A percentile compares a stretch with the other conserved stretches of the same genome.
Conservation (phyloP, 1,140 invertebrate genomes). For the Hydropsyche tenuis region DNA sequence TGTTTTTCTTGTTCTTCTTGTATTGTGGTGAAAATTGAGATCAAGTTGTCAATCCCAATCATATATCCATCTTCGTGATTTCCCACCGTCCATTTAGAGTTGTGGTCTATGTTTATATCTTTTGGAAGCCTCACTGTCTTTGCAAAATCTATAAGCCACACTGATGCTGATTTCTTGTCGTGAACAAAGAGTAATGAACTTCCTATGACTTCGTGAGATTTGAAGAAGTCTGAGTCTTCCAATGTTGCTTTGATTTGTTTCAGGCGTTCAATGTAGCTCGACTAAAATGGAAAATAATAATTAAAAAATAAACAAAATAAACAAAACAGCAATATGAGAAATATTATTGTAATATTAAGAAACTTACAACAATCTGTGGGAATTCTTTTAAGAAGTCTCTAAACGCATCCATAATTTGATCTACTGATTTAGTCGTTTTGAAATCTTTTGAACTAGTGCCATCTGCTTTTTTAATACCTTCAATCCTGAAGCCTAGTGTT, state of each 20-base stretch:
- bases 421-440: constrained; percentile 89
- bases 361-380: constrained; percentile 77
- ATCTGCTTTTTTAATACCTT: constrained; percentile 89
- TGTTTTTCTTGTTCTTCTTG: constrained; percentile 59
- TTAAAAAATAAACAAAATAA: background rate
- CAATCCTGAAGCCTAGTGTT: constrained; percentile 93
- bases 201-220: constrained; percentile 93
- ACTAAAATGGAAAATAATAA: constrained; percentile 63
- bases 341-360: background rate
- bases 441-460: constrained; percentile 93
- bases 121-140: constrained; percentile 88
- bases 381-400: constrained; percentile 82
- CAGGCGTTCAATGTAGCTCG: constrained; percentile 83
- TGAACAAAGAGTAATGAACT: constrained; percentile 96
- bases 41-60: constrained; percentile 92
- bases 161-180: constrained; percentile 82
- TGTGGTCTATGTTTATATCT: constrained; percentile 78
- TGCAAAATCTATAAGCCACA: constrained; percentile 99
- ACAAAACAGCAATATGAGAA: too few species aligned
- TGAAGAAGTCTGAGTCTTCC: constrained; percentile 86
- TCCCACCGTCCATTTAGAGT: constrained; percentile 89
- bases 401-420: constrained; percentile 83
- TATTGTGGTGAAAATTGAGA: constrained; percentile 79
- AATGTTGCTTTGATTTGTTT: constrained; percentile 83
- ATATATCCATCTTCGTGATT: constrained; percentile 99